Base-by-base conservation (phyloP, 1,140 invertebrate species). In the Batillaria attramentaria region DNA sequence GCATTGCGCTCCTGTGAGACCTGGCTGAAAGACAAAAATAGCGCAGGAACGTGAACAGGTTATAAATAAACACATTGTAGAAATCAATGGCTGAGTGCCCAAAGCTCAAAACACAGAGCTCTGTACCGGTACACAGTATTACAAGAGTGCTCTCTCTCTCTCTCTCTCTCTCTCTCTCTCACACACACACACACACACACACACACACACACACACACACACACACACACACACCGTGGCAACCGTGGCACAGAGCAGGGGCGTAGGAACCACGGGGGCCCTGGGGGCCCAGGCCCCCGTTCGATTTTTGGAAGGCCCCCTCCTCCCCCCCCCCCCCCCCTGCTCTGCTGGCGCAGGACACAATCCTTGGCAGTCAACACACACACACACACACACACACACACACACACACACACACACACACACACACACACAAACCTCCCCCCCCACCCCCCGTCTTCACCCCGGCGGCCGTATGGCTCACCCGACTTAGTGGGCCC, bases 131-230 rank as follows among this genome's bases (percentile, higher is more conserved):
- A 42, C 69, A 43, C 39, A 42, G 6, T 42, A 37, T 24, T 41
- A 72, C 37, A 72, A 37, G 41, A 37, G 31, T n/a, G 24, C 69
- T n/a, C 69, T n/a, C 39, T 8, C 69, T n/a, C 69, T n/a, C 8
- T 1, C 69, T n/a, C 69, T 42, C 69, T 42, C 8, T 42, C 69
- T 1, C 3, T 1, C 69, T 24, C 69, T 2, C 57, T 28, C 3
- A 72, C 39, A 72, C 66, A 37, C 35, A 35, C 66, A 37, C 66
- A 37, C 66, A n/a, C 66, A 18, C 20, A 6, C 66, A 69, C 13
- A 18, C 20, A 69, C 37, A 35, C n/a, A 69, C 10, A 35, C 33
- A 41, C 18, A 41, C 66, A 37, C 20, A 41, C 20, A 41, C 20
- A n/a, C 20, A 41, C 20, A 69, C 66, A 35, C 20, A 18, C 8